phyloP scores from a whole-genome alignment of 2,888 invertebrate genomes.

The Scotopteryx bipunctaria region DNA sequence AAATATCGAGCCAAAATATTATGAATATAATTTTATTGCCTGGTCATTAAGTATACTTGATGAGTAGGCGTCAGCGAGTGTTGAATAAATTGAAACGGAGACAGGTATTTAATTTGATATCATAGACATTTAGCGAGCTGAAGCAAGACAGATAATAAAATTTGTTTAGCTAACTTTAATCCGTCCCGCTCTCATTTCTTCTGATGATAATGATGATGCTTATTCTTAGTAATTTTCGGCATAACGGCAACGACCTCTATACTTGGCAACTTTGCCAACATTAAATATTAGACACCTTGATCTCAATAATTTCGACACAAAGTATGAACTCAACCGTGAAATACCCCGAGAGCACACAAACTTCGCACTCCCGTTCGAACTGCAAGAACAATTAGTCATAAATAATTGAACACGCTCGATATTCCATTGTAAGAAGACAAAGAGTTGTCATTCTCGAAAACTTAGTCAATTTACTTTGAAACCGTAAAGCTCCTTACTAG shows the following conservation, averaged over 20 bases:
- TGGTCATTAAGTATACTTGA: too few relatives aligned
- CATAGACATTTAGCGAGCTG: neutral
- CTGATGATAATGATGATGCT: too few relatives aligned
- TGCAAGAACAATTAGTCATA: conserved; percentile 71
- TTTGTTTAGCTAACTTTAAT: neutral
- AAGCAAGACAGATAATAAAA: neutral
- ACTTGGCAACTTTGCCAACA: conserved; percentile 20
- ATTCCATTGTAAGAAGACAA: conserved; percentile 71
- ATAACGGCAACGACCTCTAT: conserved; percentile 15
- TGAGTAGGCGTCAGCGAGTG: too few relatives aligned
- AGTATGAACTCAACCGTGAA: conserved; percentile 45
- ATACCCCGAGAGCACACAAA: conserved; percentile 43
- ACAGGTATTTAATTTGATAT: too few relatives aligned
- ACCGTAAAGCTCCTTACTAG: conserved; percentile 71
- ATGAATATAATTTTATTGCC: too few relatives aligned
- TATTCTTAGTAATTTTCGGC: too few relatives aligned
- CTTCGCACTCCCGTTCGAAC: conserved; percentile 51
- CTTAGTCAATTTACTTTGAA: conserved; percentile 76
- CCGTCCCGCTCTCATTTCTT: neutral
- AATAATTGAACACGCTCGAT: conserved; percentile 74
- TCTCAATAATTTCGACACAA: conserved; percentile 42
- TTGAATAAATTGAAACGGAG: too few relatives aligned
- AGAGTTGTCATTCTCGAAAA: conserved; percentile 73
- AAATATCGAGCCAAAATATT: too few relatives aligned
- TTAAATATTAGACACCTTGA: conserved; percentile 34